These are phyloP conservation scores for Cisticola juncidis DNA, from an alignment of 2,113 vertebrate genomes.

Conservation along the genomic window DNA sequence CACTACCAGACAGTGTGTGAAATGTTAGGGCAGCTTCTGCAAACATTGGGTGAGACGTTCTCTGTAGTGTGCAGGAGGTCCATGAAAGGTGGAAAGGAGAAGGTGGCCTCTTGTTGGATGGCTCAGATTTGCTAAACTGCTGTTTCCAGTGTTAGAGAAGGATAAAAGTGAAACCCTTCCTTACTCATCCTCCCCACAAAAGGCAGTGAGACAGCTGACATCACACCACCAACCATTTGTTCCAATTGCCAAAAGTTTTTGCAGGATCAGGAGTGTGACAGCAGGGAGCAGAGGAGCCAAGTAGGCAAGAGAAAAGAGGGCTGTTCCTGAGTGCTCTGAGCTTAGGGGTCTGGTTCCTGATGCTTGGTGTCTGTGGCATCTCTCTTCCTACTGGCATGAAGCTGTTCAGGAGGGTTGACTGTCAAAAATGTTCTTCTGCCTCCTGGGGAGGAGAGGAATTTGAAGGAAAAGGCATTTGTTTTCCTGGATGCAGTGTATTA, in stretches of 20 bases:
- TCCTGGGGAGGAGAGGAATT: neutral
- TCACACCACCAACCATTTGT: neutral
- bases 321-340: neutral
- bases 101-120: neutral
- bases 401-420: neutral
- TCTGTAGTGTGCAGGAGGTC: neutral
- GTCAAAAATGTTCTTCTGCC: neutral
- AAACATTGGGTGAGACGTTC: neutral
- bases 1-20: neutral
- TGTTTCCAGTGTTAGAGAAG: neutral
- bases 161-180: neutral
- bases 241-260: neutral
- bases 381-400: neutral
- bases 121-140: neutral
- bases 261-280: neutral
- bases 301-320: neutral
- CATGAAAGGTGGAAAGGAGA: neutral
- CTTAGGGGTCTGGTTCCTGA: fast-evolving
- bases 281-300: neutral
- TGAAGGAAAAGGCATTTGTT: neutral
- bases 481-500: neutral
- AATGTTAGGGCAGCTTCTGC: neutral
- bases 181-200: neutral
- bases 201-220: neutral
- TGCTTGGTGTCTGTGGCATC: neutral